Evolutionary conservation across 2,888 invertebrate species (phyloP), one percentile per base, ranked within the genome.

Genomic region (Sialis lutaria): DNA sequence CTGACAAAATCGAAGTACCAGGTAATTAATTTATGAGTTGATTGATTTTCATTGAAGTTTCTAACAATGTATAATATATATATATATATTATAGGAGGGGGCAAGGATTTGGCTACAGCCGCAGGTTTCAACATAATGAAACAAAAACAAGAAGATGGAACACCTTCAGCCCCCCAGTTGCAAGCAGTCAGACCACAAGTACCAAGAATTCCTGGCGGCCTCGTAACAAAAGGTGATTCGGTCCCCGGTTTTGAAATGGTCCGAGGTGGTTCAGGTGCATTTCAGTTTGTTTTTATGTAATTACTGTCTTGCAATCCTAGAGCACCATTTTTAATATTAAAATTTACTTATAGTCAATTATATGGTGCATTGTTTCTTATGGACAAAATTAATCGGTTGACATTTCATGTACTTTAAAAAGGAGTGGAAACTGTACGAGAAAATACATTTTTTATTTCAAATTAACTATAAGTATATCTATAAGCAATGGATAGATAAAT

Each of bases 1-100:
- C 90, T 48, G 90, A 90, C 64, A 87, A 84, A 68, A 82, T 88
- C 67, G 86, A 88, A 75, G 88, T 90, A 41, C 89, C 89, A 63
- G 89, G 88, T 83, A 65, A 67, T 63, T 59, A 48, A 42, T 2
- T 9, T 10, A 37, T 37, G 6, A 37, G 12, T 37, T 8, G 12
- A 37, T 37, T 37, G 6, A 7, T 6, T 37, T 37, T 37, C 4
- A 37, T 37, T 37, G 6, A 37, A 10, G 37, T 4, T 8, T 35
- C n/a, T 8, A n/a, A 10, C 6, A 37, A 8, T 7, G 1, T 37
- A 10, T 37, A 37, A 10, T 37, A 10, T 37, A 37, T n/a, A 5
- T n/a, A n/a, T 35, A n/a, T 37, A 5, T 2, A 37, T 33, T 33
- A 51, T 58, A 83, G 89, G 89, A 55, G 89, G 89, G 9, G 89